These are phyloP conservation scores for Dasypogon diadema DNA, from an alignment of 2,888 invertebrate genomes.

Conservation along the genomic window DNA sequence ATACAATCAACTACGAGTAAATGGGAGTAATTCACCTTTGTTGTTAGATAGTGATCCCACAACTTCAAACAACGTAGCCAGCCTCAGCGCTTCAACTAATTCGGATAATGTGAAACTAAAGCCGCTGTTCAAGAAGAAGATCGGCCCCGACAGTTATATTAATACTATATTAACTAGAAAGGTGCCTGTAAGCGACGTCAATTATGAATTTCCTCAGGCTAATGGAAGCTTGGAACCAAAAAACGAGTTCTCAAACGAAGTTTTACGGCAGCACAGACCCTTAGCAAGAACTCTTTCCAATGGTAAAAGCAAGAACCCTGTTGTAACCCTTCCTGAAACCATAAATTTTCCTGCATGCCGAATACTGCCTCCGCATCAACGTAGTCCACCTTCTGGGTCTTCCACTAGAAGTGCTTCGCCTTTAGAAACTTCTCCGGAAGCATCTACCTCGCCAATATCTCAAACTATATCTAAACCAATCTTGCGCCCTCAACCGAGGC, in stretches of 20 bases:
- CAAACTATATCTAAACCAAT: constrained; percentile 54
- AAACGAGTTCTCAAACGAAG: constrained; percentile 55
- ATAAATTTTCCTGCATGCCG: constrained; percentile 59
- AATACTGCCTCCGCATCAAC: constrained; percentile 63
- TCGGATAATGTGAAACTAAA: constrained; percentile 69
- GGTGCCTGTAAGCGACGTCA: constrained; percentile 65
- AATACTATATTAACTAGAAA: constrained; percentile 71
- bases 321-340: constrained; percentile 65
- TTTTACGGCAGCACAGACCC: constrained; percentile 74
- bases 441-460: constrained; percentile 54
- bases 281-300: constrained; percentile 76
- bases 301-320: constrained; percentile 68
- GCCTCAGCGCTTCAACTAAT: not conserved
- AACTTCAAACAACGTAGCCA: constrained; percentile 17
- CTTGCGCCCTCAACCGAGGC: constrained; percentile 75
- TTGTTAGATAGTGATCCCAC: constrained; percentile 69
- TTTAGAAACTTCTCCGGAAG: constrained; percentile 60
- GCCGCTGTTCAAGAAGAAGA: constrained; percentile 75
- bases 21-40: constrained; percentile 10
- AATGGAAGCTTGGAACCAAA: constrained; percentile 41
- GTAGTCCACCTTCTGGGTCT: constrained; percentile 68
- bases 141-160: constrained; percentile 81
- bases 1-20: not conserved
- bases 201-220: constrained; percentile 64
- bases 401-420: constrained; percentile 68